Evolutionary conservation across 2,888 invertebrate species (phyloP).

Genomic region (Pharmacophagus antenor): DNA sequence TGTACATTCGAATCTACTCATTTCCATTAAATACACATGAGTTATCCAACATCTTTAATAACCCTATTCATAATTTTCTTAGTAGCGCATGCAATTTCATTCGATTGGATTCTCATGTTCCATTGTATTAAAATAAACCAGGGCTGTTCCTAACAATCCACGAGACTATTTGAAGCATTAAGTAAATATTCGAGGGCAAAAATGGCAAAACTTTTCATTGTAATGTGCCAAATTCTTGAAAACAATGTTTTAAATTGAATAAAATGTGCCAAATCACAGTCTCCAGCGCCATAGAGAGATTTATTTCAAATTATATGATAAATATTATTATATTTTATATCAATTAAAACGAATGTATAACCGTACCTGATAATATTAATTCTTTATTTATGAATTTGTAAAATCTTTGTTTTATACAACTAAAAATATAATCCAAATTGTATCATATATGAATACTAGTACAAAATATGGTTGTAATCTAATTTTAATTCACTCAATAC

Average conservation of each 20-base stretch:
- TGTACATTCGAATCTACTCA: constrained; percentile 15
- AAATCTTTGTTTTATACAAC: too few species aligned
- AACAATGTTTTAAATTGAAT: constrained; percentile 3
- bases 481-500: too few species aligned
- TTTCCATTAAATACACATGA: constrained; percentile 16
- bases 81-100: constrained; percentile 10
- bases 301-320: constrained; percentile 1
- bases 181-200: constrained; percentile 3
- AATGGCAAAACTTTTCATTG: constrained; percentile 8
- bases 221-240: constrained; percentile 13
- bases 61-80: constrained; percentile 13
- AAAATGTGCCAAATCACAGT: constrained; percentile 9
- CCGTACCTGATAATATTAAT: too few species aligned
- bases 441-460: too few species aligned
- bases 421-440: too few species aligned
- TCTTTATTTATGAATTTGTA: too few species aligned
- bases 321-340: not conserved
- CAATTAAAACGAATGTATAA: not conserved
- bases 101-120: constrained; percentile 12
- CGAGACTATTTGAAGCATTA: not conserved
- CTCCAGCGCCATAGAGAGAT: not conserved
- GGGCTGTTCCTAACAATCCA: not conserved
- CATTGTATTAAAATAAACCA: constrained; percentile 14
- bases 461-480: too few species aligned
- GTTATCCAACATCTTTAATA: constrained; percentile 17